Evolutionary conservation across 2,888 invertebrate genomes (phyloP).

Genomic region (Xestia c-nigrum): DNA sequence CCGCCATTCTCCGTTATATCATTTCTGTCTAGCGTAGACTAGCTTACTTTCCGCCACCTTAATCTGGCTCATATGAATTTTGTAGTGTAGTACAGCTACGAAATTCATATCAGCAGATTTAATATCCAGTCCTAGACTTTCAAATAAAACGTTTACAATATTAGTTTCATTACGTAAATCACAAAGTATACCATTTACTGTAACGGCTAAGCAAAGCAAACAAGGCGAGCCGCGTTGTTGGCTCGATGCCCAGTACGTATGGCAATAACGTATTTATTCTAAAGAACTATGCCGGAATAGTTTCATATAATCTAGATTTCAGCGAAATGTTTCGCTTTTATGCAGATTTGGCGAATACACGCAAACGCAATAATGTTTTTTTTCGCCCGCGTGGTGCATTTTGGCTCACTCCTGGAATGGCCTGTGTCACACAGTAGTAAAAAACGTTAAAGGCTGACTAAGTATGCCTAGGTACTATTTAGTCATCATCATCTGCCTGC

Average conservation of each 20-base stretch:
- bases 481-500: not conserved
- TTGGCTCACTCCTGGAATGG: not conserved
- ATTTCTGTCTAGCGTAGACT: not conserved
- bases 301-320: conserved; percentile 29
- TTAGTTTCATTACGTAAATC: conserved; percentile 49
- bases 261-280: conserved; percentile 48
- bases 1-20: not conserved
- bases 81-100: not conserved
- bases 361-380: conserved; percentile 1
- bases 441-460: not conserved
- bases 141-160: conserved; percentile 45
- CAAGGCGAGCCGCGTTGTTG: conserved; percentile 26
- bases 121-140: conserved; percentile 1
- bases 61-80: not conserved
- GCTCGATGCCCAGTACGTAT: conserved; percentile 43
- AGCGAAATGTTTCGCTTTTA: conserved; percentile 27
- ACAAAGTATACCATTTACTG: conserved; percentile 37
- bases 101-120: conserved; percentile 9
- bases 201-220: conserved; percentile 40
- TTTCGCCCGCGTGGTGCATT: not conserved
- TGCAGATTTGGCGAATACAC: conserved; percentile 17
- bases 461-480: not conserved
- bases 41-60: not conserved
- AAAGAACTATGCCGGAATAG: conserved; percentile 28
- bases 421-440: not conserved